Percentiles rank a stretch among this genome's conserved stretches.
Evolutionary conservation across 2,888 invertebrate species (phyloP).

Genomic region (Herminia tarsipennalis): DNA sequence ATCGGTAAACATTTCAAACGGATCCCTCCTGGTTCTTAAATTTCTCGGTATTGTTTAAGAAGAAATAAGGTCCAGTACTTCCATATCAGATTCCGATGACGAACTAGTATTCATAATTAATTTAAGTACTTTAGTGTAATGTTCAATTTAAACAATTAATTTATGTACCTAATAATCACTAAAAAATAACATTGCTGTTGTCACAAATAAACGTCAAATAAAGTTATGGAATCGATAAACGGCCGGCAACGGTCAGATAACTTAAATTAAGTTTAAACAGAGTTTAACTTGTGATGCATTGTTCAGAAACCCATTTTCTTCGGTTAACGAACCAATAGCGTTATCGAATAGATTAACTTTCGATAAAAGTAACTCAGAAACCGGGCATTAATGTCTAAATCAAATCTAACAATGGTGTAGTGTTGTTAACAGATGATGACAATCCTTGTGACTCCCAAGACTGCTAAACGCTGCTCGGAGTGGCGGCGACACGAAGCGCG

Average conservation of each 20-base stretch:
- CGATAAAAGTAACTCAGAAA: no score
- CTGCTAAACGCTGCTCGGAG: no score
- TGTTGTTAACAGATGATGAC: no score
- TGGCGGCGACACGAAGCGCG: no score
- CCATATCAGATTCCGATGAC: slow-evolving; percentile 11
- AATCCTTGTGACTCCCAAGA: no score
- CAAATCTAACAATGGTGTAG: no score
- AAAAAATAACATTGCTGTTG: no score
- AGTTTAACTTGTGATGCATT: background rate
- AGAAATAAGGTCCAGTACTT: slow-evolving; percentile 10
- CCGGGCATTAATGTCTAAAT: no score
- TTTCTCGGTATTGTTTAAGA: slow-evolving; percentile 12
- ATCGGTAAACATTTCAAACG: slow-evolving; percentile 9
- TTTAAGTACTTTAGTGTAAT: no score
- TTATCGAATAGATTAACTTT: background rate
- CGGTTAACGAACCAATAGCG: background rate
- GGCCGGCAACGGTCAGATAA: background rate
- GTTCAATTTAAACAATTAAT: no score
- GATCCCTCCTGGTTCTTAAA: slow-evolving; percentile 10
- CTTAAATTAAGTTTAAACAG: background rate
- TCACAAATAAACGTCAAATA: background rate
- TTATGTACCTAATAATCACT: no score
- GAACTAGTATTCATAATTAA: no score
- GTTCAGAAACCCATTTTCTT: background rate
- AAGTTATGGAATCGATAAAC: background rate